Evolutionary conservation across 92 coral and sea anemone species (phyloP).

Genomic region (Montipora capitata): DNA sequence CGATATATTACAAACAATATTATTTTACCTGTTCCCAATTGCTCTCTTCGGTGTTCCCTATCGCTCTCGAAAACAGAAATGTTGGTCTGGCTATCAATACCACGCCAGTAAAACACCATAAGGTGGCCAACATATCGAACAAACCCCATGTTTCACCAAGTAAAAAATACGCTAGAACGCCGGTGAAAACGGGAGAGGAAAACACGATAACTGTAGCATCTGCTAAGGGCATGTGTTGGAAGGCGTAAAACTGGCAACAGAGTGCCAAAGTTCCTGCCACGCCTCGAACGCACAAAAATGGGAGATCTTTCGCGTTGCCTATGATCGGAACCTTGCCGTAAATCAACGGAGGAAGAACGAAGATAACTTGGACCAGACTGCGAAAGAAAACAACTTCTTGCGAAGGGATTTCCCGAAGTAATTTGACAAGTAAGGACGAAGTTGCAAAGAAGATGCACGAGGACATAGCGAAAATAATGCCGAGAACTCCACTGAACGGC

Average conservation of each 20-base stretch:
- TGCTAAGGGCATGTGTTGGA: conserved; percentile 91
- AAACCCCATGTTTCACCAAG: conserved; percentile 92
- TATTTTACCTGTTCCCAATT: conserved; percentile 70
- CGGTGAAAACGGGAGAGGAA: conserved; percentile 96
- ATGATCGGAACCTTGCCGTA: conserved; percentile 70
- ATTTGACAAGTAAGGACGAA: conserved; percentile 92
- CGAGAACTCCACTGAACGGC: conserved; percentile 54
- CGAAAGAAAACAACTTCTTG: conserved; percentile 96
- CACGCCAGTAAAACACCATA: conserved; percentile 91
- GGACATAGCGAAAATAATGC: conserved; percentile 83
- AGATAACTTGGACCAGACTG: conserved; percentile 87
- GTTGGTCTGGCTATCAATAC: conserved; percentile 91
- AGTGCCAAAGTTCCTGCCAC: conserved; percentile 91
- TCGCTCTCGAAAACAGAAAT: conserved; percentile 69
- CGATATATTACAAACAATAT: neutral
- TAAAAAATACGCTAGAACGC: conserved; percentile 89
- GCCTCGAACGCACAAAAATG: conserved; percentile 85
- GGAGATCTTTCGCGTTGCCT: conserved; percentile 69
- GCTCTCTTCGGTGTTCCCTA: neutral
- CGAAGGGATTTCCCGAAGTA: conserved; percentile 91
- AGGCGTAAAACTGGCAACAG: conserved; percentile 97
- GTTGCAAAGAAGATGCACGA: conserved; percentile 94
- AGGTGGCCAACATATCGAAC: conserved; percentile 85
- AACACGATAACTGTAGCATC: conserved; percentile 98
- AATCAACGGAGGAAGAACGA: conserved; percentile 89